These are phyloP conservation scores for Halisarca cf. caerulea DNA, from an alignment of 37 sponge, comb jelly and placozoan species.

Conservation along the genomic window DNA sequence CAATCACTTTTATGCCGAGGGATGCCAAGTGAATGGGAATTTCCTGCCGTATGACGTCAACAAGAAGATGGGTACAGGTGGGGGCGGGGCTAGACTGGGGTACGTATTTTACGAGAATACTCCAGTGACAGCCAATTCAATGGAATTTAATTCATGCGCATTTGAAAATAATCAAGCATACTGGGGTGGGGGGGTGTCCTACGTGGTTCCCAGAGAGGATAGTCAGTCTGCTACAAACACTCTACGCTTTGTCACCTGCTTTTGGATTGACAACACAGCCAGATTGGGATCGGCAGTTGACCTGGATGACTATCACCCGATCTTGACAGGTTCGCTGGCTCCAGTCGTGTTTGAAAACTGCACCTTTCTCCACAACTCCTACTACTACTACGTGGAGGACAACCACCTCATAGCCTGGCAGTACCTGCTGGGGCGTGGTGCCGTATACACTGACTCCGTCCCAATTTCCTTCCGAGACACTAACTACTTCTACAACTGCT, in stretches of 20 bases:
- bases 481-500: conserved; percentile 18
- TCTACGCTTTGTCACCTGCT: conserved; percentile 22
- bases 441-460: conserved; percentile 52
- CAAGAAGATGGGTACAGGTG: conserved; percentile 47
- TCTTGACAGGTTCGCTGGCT: conserved; percentile 4
- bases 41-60: not conserved
- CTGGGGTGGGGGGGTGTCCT: conserved; percentile 59
- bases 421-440: conserved; percentile 37
- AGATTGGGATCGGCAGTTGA: conserved; percentile 60
- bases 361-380: conserved; percentile 28
- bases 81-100: conserved; percentile 1
- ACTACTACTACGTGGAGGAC: not conserved
- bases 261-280: conserved; percentile 39
- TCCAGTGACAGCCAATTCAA: conserved; percentile 1
- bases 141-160: conserved; percentile 29
- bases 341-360: conserved; percentile 45
- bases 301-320: conserved; percentile 26
- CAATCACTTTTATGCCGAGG: conserved; percentile 32
- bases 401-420: not conserved
- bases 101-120: not conserved
- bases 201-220: conserved; percentile 20
- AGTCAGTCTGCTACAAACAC: conserved; percentile 20
- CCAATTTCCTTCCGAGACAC: conserved; percentile 25
- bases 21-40: conserved; percentile 27
- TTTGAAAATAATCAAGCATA: conserved; percentile 54